Conservation (phyloP, 2,797 vertebrate species). For the Enteromius thamalakanensis region DNA sequence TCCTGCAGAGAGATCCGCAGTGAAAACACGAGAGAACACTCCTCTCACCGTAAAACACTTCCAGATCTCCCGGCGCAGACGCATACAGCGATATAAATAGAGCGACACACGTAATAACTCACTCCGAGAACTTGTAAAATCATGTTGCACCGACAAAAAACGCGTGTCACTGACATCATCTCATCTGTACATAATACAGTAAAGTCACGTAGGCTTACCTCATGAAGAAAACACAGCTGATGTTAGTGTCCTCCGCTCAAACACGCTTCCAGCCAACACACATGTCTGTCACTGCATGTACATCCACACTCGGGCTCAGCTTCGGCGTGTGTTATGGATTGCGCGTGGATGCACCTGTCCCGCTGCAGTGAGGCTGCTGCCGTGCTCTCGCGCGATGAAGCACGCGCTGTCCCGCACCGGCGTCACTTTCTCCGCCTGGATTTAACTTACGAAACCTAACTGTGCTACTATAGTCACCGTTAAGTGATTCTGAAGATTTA, state of each 20-base stretch:
- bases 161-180: slow-evolving; percentile 18
- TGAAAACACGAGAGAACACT: slow-evolving; percentile 15
- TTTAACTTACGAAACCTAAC: slow-evolving; percentile 23
- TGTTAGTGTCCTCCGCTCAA: slow-evolving; percentile 28
- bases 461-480: neutral
- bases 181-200: neutral
- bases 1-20: slow-evolving; percentile 42
- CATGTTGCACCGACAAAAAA: slow-evolving; percentile 25
- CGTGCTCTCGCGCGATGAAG: slow-evolving; percentile 53
- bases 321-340: slow-evolving; percentile 31
- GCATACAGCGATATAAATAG: neutral
- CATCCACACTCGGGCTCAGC: slow-evolving; percentile 17
- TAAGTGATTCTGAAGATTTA: neutral
- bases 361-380: slow-evolving; percentile 49
- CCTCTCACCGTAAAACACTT: neutral
- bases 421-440: slow-evolving; percentile 32
- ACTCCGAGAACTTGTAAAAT: slow-evolving; percentile 53
- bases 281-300: slow-evolving; percentile 23
- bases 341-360: slow-evolving; percentile 56
- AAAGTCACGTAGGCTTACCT: slow-evolving; percentile 49
- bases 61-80: neutral
- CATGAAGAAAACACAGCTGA: slow-evolving; percentile 3
- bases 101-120: slow-evolving; percentile 2
- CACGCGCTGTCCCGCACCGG: slow-evolving; percentile 41
- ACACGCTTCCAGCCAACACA: neutral